Conservation (phyloP, 2,113 vertebrate species). For the Hippopotamus amphibius region DNA sequence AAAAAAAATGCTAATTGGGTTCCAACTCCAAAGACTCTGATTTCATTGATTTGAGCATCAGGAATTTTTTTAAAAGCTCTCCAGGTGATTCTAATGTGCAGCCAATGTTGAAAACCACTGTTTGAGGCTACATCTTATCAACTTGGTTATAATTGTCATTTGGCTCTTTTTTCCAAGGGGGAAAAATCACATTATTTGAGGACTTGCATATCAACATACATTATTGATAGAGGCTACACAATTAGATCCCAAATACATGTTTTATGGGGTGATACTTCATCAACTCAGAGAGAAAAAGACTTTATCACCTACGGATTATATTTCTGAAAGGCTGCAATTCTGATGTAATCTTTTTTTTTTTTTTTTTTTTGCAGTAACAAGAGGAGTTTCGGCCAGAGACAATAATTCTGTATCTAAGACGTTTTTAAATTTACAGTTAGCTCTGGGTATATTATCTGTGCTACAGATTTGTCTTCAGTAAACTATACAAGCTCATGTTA, state of each 20-base stretch:
- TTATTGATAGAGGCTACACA: conserved; percentile 36
- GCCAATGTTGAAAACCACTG: neutral
- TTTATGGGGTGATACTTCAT: conserved; percentile 25
- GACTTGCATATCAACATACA: neutral
- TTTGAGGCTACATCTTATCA: neutral
- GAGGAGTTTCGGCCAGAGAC: neutral
- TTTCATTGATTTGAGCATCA: neutral
- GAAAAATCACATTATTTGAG: neutral
- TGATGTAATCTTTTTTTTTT: neutral
- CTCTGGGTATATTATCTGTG: neutral
- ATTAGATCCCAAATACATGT: conserved; percentile 15
- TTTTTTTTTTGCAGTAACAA: neutral
- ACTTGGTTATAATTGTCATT: neutral
- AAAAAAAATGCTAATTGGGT: neutral
- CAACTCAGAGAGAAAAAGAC: neutral
- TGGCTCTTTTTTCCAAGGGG: neutral
- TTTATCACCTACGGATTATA: neutral
- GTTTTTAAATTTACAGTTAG: neutral
- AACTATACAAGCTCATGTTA: neutral
- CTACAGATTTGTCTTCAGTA: neutral
- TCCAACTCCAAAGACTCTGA: neutral
- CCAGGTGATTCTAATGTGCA: neutral
- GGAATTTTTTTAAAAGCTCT: neutral
- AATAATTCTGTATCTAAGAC: neutral
- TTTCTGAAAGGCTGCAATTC: conserved; percentile 11